Evolutionary conservation across 53 echinoderm and acorn worm species (phyloP).

Genomic region (Stichopus horrens): DNA sequence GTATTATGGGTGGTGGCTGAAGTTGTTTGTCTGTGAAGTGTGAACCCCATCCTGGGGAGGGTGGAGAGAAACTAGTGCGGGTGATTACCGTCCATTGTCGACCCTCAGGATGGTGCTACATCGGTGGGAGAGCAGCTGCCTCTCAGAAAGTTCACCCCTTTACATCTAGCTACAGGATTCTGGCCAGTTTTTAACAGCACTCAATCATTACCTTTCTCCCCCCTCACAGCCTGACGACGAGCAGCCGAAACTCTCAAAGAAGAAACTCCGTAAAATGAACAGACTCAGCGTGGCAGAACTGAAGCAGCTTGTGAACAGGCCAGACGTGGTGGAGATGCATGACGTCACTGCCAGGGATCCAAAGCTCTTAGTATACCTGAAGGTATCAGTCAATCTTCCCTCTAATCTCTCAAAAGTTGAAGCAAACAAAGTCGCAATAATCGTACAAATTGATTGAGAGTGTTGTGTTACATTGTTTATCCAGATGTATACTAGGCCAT

Average conservation of each 20-base stretch:
- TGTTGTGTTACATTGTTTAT: background rate
- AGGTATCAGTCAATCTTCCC: conserved; percentile 53
- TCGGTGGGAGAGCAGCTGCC: too few relatives aligned
- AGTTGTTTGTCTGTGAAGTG: too few relatives aligned
- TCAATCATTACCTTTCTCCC: background rate
- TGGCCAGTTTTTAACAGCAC: background rate
- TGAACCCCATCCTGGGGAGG: too few relatives aligned
- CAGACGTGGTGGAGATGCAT: conserved; percentile 99
- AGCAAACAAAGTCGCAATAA: too few relatives aligned
- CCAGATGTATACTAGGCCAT: background rate
- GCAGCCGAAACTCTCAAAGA: conserved; percentile 87
- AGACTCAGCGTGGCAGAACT: conserved; percentile 95
- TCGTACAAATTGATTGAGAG: background rate
- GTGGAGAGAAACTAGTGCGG: too few relatives aligned
- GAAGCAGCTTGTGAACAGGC: conserved; percentile 93
- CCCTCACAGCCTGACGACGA: conserved; percentile 62
- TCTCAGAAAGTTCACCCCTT: too few relatives aligned
- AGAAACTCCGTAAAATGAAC: conserved; percentile 95
- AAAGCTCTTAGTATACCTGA: conserved; percentile 90
- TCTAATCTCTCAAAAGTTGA: too few relatives aligned
- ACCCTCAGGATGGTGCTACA: too few relatives aligned
- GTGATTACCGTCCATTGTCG: too few relatives aligned
- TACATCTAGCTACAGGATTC: background rate
- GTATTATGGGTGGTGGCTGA: too few relatives aligned
- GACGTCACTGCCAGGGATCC: conserved; percentile 98